These are phyloP conservation scores for Arvicanthis niloticus DNA, from an alignment of 2,113 vertebrate species.

Conservation along the genomic window DNA sequence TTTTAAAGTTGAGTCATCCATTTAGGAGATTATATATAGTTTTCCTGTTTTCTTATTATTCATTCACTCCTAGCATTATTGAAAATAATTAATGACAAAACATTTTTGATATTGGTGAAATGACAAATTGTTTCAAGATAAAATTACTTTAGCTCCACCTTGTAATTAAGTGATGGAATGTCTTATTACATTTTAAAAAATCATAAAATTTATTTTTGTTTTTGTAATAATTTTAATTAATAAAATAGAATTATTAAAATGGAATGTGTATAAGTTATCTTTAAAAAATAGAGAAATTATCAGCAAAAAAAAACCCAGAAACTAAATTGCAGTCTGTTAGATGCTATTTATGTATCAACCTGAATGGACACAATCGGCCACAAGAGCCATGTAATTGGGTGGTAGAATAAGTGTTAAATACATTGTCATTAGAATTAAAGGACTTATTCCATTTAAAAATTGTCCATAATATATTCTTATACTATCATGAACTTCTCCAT, in stretches of 20 bases:
- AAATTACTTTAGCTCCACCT: background rate
- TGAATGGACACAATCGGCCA: background rate
- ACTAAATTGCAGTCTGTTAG: background rate
- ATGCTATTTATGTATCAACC: background rate
- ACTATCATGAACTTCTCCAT: background rate
- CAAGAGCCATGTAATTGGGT: background rate
- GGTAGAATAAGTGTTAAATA: background rate
- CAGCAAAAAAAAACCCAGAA: conserved; percentile 8
- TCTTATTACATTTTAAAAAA: conserved; percentile 21
- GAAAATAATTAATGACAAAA: conserved; percentile 22
- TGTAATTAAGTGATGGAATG: background rate
- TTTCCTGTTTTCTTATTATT: conserved; percentile 46
- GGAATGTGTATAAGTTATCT: background rate
- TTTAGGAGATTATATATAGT: background rate
- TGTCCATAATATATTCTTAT: background rate
- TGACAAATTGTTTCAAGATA: background rate
- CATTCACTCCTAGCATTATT: conserved; percentile 35
- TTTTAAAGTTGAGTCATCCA: background rate
- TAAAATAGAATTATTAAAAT: background rate
- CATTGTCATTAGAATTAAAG: background rate
- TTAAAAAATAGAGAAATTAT: background rate
- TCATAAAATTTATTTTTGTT: background rate
- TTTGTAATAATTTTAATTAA: conserved; percentile 24
- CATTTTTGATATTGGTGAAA: conserved; percentile 23
- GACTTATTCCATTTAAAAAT: background rate